phyloP scores from a whole-genome alignment of 2,888 invertebrate species.

The Tholera decimalis region DNA sequence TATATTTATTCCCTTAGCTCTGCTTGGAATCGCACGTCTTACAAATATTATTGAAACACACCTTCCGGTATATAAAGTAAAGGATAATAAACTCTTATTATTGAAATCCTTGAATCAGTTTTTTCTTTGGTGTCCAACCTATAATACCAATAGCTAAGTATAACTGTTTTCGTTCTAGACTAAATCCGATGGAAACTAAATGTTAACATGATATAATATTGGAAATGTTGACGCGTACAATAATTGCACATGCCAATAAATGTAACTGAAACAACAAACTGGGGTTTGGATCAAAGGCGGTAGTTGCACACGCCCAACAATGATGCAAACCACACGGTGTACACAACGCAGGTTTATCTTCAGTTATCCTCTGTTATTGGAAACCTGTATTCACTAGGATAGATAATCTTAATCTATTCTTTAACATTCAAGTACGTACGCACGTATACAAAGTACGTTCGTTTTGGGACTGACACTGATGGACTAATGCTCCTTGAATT shows the following conservation, averaged over 20 bases:
- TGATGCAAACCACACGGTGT: conserved; percentile 14
- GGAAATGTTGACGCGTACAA: conserved; percentile 8
- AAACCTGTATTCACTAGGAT: conserved; percentile 21
- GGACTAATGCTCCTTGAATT: background rate
- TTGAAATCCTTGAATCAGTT: no score
- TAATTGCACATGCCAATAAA: conserved; percentile 28
- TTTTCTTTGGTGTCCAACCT: no score
- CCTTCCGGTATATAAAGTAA: no score
- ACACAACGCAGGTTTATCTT: conserved; percentile 34
- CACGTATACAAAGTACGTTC: background rate
- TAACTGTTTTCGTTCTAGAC: conserved; percentile 33
- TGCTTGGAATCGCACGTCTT: no score
- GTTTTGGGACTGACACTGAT: background rate
- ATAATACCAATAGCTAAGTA: conserved; percentile 17
- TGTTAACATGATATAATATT: conserved; percentile 39
- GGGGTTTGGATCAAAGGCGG: conserved; percentile 33
- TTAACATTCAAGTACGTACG: background rate
- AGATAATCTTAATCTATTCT: conserved; percentile 7
- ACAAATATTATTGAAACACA: no score
- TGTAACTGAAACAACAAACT: conserved; percentile 32
- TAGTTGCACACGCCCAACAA: conserved; percentile 3
- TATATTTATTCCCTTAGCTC: no score
- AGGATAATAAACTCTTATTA: no score
- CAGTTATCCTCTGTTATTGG: conserved; percentile 21
- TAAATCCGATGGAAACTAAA: conserved; percentile 26